These are phyloP conservation scores for Spea multiplicata DNA, from an alignment of 2,113 vertebrate genomes.

Conservation along the genomic window DNA sequence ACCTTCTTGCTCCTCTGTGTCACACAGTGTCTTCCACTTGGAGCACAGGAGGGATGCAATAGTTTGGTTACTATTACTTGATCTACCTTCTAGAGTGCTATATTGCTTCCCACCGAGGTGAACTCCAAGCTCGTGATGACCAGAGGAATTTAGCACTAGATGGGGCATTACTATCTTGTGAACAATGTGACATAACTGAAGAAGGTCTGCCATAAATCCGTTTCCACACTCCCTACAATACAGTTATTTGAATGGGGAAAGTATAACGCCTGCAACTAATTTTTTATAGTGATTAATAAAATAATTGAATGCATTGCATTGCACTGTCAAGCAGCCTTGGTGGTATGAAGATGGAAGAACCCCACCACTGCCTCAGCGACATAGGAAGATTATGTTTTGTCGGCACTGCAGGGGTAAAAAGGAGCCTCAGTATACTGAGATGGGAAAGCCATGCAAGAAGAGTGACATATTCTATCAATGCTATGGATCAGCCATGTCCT, in stretches of 20 bases:
- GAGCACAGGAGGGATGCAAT: neutral
- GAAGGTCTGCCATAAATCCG: slow-evolving; percentile 5
- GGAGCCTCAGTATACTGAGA: neutral
- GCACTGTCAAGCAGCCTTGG: neutral
- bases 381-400: neutral
- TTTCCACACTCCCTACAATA: slow-evolving; percentile 7
- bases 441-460: neutral
- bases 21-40: slow-evolving; percentile 21
- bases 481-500: neutral
- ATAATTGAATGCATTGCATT: neutral
- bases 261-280: slow-evolving; percentile 32
- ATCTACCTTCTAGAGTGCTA: neutral
- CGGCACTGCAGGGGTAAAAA: neutral
- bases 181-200: neutral
- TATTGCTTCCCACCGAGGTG: neutral
- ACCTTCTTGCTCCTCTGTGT: slow-evolving; percentile 6
- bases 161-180: neutral
- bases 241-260: neutral
- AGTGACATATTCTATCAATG: neutral
- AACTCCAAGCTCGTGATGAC: neutral
- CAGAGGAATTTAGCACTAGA: slow-evolving; percentile 7
- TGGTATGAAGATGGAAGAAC: neutral
- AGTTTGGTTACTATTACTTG: slow-evolving; percentile 4
- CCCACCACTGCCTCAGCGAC: neutral
- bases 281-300: slow-evolving; percentile 8